Percentiles rank a stretch among this genome's conserved stretches.
phyloP scores from a whole-genome alignment of 2,797 vertebrate species.

The Labroides dimidiatus region DNA sequence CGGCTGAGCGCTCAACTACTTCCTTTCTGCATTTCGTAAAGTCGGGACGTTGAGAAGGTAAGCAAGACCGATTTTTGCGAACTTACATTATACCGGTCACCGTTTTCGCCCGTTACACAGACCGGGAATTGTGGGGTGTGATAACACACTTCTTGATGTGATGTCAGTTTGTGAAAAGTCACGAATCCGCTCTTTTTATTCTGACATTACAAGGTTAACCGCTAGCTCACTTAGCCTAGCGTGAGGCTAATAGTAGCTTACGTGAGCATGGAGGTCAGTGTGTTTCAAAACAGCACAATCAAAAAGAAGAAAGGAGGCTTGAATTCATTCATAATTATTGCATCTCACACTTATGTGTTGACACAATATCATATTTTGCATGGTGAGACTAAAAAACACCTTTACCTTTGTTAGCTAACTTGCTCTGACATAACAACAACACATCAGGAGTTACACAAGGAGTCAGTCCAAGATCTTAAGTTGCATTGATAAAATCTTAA shows the following conservation, averaged over 20 bases:
- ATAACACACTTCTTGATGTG: accelerated
- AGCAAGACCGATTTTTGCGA: not conserved
- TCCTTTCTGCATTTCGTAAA: conserved; percentile 66
- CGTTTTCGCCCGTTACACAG: accelerated
- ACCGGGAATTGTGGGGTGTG: accelerated
- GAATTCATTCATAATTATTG: accelerated
- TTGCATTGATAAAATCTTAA: not conserved
- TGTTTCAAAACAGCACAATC: not conserved
- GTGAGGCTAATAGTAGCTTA: conserved; percentile 18
- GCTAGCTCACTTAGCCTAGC: conserved; percentile 44
- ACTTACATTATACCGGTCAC: not conserved
- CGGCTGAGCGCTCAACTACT: conserved; percentile 35
- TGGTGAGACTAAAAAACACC: not conserved
- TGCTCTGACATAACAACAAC: conserved; percentile 48
- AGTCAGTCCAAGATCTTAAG: accelerated
- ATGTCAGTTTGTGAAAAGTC: not conserved
- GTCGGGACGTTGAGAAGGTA: conserved; percentile 59
- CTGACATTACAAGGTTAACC: conserved; percentile 71
- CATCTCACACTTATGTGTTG: not conserved
- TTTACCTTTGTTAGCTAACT: conserved; percentile 32
- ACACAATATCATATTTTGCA: not conserved
- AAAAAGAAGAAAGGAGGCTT: accelerated
- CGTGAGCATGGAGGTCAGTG: conserved; percentile 62
- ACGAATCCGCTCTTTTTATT: conserved; percentile 23
- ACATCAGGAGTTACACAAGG: conserved; percentile 33